Evolutionary conservation across 2,797 vertebrate species (phyloP).

Genomic region (Coracias cyanogaster): DNA sequence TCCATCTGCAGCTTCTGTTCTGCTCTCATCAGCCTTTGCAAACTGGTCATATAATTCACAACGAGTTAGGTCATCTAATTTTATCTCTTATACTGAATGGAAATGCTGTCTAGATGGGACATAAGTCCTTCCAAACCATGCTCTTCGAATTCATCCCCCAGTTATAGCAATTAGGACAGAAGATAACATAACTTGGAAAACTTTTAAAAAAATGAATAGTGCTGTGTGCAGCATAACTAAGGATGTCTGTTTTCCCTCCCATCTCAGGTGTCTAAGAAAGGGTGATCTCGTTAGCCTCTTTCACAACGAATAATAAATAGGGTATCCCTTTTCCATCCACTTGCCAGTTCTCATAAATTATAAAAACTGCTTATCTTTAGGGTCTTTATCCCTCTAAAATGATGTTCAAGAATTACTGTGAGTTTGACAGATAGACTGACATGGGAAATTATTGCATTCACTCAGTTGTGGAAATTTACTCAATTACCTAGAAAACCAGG

Average conservation of each 20-base stretch:
- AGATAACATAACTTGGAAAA: background rate
- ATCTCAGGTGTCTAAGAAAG: background rate
- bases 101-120: background rate
- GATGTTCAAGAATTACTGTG: background rate
- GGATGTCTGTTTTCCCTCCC: background rate
- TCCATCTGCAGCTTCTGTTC: background rate
- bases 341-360: background rate
- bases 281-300: conserved; percentile 9
- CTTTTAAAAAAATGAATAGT: background rate
- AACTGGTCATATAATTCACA: background rate
- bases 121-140: background rate
- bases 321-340: background rate
- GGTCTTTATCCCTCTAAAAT: background rate
- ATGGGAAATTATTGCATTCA: background rate
- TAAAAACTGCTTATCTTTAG: background rate
- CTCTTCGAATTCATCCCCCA: background rate
- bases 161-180: background rate
- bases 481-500: background rate
- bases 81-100: background rate
- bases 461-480: background rate
- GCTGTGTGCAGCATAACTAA: background rate
- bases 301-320: background rate
- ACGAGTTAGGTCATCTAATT: background rate
- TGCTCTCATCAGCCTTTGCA: background rate
- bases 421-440: conserved; percentile 13